These are phyloP conservation scores for Dysidea cf. avara DNA, from an alignment of 37 sponge, comb jelly and placozoan species.

Conservation along the genomic window DNA sequence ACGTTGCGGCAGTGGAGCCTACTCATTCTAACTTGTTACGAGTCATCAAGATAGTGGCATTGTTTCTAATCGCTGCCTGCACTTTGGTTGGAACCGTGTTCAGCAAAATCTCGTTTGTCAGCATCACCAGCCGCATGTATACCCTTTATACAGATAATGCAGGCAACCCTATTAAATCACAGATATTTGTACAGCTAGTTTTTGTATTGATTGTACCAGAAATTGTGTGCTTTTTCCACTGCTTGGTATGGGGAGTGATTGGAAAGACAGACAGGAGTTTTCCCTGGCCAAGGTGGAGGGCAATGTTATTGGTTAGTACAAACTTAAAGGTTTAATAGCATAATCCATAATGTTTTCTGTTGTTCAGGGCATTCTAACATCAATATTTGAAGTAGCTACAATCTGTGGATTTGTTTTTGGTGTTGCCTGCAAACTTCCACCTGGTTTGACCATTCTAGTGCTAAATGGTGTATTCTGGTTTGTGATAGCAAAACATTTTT, in stretches of 20 bases:
- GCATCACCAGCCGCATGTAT: slow-evolving; percentile 30
- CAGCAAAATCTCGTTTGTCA: slow-evolving; percentile 72
- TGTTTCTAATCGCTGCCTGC: slow-evolving; percentile 22
- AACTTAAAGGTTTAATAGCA: not conserved
- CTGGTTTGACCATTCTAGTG: slow-evolving; percentile 33
- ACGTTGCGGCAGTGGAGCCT: not conserved
- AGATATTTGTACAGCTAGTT: slow-evolving; percentile 71
- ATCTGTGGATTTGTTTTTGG: too few species aligned
- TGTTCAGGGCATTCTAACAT: slow-evolving; percentile 24
- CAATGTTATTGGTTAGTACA: slow-evolving; percentile 47
- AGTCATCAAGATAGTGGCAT: slow-evolving; percentile 28
- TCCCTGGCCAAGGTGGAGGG: slow-evolving; percentile 71
- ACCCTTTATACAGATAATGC: not conserved
- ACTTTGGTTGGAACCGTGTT: slow-evolving; percentile 35
- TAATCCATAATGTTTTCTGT: not conserved
- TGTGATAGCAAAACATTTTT: slow-evolving; percentile 15
- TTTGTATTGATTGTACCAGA: slow-evolving; percentile 72
- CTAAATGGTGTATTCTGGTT: slow-evolving; percentile 41
- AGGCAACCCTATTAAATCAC: not conserved
- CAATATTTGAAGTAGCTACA: slow-evolving; percentile 42
- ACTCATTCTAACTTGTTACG: too few species aligned
- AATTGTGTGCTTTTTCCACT: slow-evolving; percentile 49
- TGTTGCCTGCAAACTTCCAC: slow-evolving; percentile 34
- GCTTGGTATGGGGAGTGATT: slow-evolving; percentile 56
- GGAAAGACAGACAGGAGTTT: slow-evolving; percentile 54